Conservation (phyloP, 2,888 invertebrate species). For the Netelia virgata region DNA sequence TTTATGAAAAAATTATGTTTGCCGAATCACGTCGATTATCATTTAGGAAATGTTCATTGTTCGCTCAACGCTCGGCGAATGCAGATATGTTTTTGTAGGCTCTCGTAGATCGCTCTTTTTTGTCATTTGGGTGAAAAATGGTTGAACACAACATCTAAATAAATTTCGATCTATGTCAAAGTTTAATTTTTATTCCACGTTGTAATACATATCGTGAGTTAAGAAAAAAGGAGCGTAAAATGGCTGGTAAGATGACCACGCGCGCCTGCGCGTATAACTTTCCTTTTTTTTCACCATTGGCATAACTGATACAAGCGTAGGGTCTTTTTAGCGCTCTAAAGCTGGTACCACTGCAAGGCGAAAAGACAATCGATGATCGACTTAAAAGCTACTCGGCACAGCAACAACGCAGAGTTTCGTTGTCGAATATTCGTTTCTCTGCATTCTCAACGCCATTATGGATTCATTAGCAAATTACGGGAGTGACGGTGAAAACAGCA, state of each 20-base stretch:
- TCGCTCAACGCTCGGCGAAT: neutral
- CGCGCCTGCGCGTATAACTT: neutral
- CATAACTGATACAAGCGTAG: neutral
- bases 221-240: neutral
- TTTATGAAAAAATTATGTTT: no score
- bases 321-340: slow-evolving; percentile 6
- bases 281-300: slow-evolving; percentile 3
- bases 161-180: no score
- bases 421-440: slow-evolving; percentile 40
- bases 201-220: neutral
- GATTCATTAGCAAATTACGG: slow-evolving; percentile 92
- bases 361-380: slow-evolving; percentile 56
- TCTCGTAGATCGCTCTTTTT: neutral
- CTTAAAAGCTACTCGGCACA: slow-evolving; percentile 17
- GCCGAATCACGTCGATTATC: no score
- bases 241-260: neutral
- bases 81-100: neutral
- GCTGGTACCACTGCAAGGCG: slow-evolving; percentile 32
- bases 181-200: no score
- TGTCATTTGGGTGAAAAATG: no score
- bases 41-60: neutral
- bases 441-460: slow-evolving; percentile 85
- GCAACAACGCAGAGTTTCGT: slow-evolving; percentile 55
- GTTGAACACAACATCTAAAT: no score
- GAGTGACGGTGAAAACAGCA: slow-evolving; percentile 90